Evolutionary conservation across 2,797 vertebrate species (phyloP).

Genomic region (Squalus acanthias): DNA sequence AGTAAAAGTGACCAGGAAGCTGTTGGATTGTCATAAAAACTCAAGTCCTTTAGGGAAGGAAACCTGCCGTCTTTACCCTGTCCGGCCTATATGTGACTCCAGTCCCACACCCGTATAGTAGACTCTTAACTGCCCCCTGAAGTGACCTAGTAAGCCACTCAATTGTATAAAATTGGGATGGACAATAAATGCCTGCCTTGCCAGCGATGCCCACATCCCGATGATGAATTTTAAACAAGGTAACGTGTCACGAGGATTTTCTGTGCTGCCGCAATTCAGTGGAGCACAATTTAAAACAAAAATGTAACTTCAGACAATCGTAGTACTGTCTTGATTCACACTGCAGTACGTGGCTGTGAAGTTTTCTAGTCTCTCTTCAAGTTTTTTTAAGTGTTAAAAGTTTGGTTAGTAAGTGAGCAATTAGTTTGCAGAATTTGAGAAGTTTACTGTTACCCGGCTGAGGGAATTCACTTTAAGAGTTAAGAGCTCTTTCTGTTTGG

Average conservation of each 20-base stretch:
- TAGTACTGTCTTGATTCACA: neutral
- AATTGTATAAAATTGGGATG: neutral
- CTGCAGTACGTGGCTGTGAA: neutral
- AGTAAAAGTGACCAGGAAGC: neutral
- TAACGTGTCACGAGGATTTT: neutral
- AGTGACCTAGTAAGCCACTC: neutral
- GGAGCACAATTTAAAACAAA: neutral
- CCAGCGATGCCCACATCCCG: neutral
- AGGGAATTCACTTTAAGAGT: neutral
- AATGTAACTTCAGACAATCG: neutral
- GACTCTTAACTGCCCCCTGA: neutral
- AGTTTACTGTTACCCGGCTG: neutral
- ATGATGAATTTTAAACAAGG: neutral
- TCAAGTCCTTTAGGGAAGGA: neutral
- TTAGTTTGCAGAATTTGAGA: constrained; percentile 18
- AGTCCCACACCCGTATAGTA: neutral
- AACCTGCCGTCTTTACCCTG: neutral
- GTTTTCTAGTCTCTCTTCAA: neutral
- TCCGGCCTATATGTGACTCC: neutral
- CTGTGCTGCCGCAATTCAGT: neutral
- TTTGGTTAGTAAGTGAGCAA: constrained; percentile 19
- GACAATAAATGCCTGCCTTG: neutral
- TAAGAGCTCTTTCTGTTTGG: constrained; percentile 19
- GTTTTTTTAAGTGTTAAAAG: neutral
- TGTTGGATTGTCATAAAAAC: neutral